phyloP scores from a whole-genome alignment of 2,113 vertebrate species.

The Hippocampus barbouri region DNA sequence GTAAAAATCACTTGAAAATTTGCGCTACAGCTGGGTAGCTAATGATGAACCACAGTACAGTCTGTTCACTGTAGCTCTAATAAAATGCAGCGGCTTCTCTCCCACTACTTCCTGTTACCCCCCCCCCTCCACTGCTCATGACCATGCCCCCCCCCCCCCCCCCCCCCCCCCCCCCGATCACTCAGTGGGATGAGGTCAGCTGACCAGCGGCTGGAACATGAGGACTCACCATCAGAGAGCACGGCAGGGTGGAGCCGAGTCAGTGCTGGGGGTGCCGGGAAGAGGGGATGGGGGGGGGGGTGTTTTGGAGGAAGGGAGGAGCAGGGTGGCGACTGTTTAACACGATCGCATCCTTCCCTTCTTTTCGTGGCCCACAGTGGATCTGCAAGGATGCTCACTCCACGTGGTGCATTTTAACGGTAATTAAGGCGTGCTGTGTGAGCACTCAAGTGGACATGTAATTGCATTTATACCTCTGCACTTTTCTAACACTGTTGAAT shows the following conservation, averaged over 20 bases:
- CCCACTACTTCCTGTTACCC: constrained; percentile 5
- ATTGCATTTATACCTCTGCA: constrained; percentile 30
- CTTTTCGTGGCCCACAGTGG: constrained; percentile 24
- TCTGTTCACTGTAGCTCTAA: neutral
- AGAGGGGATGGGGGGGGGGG: no score
- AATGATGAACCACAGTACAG: neutral
- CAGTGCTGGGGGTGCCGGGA: constrained; percentile 43
- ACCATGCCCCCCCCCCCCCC: no score
- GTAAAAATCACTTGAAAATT: neutral
- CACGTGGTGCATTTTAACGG: constrained; percentile 44
- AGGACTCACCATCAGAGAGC: constrained; percentile 41
- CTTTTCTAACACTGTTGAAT: constrained; percentile 14
- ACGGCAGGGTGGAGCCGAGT: constrained; percentile 45
- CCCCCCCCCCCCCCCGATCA: constrained; percentile 22
- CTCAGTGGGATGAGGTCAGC: constrained; percentile 52
- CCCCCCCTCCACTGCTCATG: neutral
- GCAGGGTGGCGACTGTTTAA: constrained; percentile 61
- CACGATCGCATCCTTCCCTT: constrained; percentile 57
- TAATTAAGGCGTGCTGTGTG: constrained; percentile 49
- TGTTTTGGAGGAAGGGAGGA: constrained; percentile 36
- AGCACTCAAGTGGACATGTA: constrained; percentile 26
- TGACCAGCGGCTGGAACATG: constrained; percentile 25
- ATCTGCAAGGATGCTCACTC: constrained; percentile 30
- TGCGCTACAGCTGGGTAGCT: neutral
- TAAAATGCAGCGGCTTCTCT: neutral